Evolutionary conservation across 2,113 vertebrate species (phyloP), one percentile per base, ranked within the genome.

Genomic region (Pseudolaguvia tuberculata): DNA sequence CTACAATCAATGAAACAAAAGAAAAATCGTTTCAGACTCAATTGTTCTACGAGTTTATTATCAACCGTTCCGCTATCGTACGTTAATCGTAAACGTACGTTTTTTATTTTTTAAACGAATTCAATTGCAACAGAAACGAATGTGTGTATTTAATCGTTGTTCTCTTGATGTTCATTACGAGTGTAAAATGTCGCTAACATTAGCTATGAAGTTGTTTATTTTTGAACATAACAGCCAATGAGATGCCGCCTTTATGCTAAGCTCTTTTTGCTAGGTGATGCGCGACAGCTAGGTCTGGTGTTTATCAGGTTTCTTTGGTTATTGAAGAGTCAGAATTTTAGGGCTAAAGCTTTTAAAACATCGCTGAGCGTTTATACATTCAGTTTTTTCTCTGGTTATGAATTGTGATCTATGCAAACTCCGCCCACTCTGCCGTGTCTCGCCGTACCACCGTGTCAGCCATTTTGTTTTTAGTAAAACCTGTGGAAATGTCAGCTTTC

Each of bases 401-500:
- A 57, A 29, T 81, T 45, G 78, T 20, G 61, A 82, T 74, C 78
- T 86, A 86, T 87, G 84, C 82, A 87, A 83, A 75, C 57, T 14
- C 20, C 18, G 42, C 4, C 81, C 67, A 83, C 48, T n/a, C 70
- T 21, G 63, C 17, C 42, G 56, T 80, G 67, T 81, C 48, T 79
- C 82, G 18, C 57, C 59, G 47, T 82, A 50, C 83, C 72, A 67
- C 72, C 35, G 20, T 76, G 63, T 65, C 51, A 58, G 42, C 17
- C 23, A 0, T 52, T 70, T 61, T 71, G 15, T 71, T 15, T 80
- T 79, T 73, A 67, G 56, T 80, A 39, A 58, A 84, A 79, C 73
- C n/a, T 80, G 81, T 62, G 69, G 51, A 53, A 79, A 76, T 70
- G 45, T 83, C 21, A 66, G 67, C 68, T 42, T 58, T 29, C 77